These are phyloP conservation scores for Todiramphus saurophagus DNA, from an alignment of 2,113 vertebrate genomes.

Conservation along the genomic window DNA sequence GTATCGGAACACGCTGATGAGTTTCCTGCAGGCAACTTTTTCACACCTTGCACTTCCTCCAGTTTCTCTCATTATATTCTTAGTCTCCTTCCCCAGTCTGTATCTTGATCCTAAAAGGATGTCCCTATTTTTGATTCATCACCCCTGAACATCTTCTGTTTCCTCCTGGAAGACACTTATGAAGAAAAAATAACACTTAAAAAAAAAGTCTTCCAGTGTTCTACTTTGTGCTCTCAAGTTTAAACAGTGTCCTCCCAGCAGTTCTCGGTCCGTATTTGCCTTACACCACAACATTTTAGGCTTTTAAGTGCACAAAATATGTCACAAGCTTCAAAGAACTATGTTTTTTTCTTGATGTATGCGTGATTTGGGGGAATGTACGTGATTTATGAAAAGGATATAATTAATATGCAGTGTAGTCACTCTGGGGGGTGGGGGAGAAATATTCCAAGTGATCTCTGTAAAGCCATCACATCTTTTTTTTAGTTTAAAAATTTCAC, in stretches of 20 bases:
- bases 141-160: background rate
- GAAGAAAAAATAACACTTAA: background rate
- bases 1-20: accelerated
- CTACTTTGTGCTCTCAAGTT: background rate
- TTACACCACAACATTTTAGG: background rate
- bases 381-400: background rate
- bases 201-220: background rate
- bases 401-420: background rate
- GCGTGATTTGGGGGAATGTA: too few species aligned
- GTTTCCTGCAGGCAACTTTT: background rate
- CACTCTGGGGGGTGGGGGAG: background rate
- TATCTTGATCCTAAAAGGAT: background rate
- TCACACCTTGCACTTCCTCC: background rate
- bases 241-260: background rate
- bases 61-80: background rate
- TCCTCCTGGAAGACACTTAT: background rate
- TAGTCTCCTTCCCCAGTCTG: background rate
- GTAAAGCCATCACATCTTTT: constrained; percentile 30
- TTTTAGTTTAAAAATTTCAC: constrained; percentile 37
- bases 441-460: background rate
- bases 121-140: background rate
- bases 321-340: background rate
- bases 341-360: background rate
- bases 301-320: background rate
- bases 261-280: background rate